Evolutionary conservation across 2,797 vertebrate genomes (phyloP), one percentile per base, ranked within the genome.

Genomic region (Karalla daura): DNA sequence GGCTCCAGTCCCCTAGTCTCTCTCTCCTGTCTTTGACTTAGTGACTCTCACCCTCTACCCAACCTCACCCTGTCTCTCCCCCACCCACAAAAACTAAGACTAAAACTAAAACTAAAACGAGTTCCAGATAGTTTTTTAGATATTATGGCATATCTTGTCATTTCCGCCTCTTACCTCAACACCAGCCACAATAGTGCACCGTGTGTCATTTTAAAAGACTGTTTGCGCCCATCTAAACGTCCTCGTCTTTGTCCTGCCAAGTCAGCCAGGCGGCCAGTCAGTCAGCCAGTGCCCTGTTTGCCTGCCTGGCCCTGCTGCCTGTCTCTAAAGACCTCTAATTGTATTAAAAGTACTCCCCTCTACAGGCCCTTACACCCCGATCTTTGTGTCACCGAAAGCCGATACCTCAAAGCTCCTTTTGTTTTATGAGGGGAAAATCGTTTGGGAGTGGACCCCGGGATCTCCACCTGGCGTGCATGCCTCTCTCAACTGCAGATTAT

Each of bases 341-440:
- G 91, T 91, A 91, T 91, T 88, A 91, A 91, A 91, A 91, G 85
- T 88, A 86, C 78, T 83, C 86, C 80, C 87, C 78, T 88, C 78
- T 69, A 76, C 65, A 75, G 87, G 56, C 80, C 73, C 88, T 90
- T 87, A 88, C 84, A 88, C 89, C 87, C 85, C 76, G 70, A 88
- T 88, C 90, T 91, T 90, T 91, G 88, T 92, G 89, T 88, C 77
- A 17, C 66, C 39, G 93, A 92, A 94, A 94, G 86, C 63, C 70
- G 90, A 93, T 91, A 91, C 90, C 93, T 93, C 91, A 94, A 92
- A 92, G 92, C 91, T 88, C 77, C 92, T 93, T 93, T 94, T 94
- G 92, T 94, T 93, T 92, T 92, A 90, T 87, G 83, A 61, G 69
- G 78, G 72, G 76, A 74, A 85, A 87, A 86, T 89, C 72, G 81